Base-by-base conservation (phyloP, 2,888 invertebrate species). In the Heteromyza rotundicornis region DNA sequence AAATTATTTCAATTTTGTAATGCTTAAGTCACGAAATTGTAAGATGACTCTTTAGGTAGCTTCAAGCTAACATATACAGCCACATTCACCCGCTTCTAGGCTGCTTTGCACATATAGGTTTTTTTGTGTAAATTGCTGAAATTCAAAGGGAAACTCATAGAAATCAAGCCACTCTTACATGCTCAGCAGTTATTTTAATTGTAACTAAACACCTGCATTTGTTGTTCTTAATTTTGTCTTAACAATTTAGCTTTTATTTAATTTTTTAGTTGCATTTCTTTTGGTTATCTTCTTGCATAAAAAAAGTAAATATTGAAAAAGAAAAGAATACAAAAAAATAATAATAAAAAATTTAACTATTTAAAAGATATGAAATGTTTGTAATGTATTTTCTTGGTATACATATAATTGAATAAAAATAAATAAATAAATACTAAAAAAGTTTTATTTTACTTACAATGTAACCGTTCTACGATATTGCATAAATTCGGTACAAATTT, bases 301-400 rank as follows among this genome's bases (percentile, higher is more conserved):
- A 52, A 50, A 12, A 49, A 10, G 20, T 10, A 52, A 12, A 51
- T 44, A 59, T 54, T 59, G 49, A 54, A 54, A 20, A 32, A 59
- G 7, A 27, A 27, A 27, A 27, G 27, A 27, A 27, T 7, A 27
- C 40, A 40, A 40, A 40, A 10, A n/a, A 40, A 40, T 7, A 3
- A 53, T 36, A 49, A 32, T n/a, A n/a, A n/a, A n/a, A n/a, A n/a
- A n/a, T n/a, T n/a, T n/a, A n/a, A n/a, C n/a, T n/a, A n/a, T n/a
- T n/a, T n/a, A n/a, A n/a, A n/a, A n/a, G n/a, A n/a, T n/a, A n/a
- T n/a, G n/a, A 54, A 59, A 54, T 59, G 54, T 59, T 59, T 59
- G 59, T 59, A 59, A 59, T 59, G 54, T 54, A 49, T 53, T 47
- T 54, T 54, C 54, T 59, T 54, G 54, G 47, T 49, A 59, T 49